A percentile compares a stretch with the other conserved stretches of the same genome.
phyloP scores from a whole-genome alignment of 1,140 invertebrate species.

The Campodea augens region DNA sequence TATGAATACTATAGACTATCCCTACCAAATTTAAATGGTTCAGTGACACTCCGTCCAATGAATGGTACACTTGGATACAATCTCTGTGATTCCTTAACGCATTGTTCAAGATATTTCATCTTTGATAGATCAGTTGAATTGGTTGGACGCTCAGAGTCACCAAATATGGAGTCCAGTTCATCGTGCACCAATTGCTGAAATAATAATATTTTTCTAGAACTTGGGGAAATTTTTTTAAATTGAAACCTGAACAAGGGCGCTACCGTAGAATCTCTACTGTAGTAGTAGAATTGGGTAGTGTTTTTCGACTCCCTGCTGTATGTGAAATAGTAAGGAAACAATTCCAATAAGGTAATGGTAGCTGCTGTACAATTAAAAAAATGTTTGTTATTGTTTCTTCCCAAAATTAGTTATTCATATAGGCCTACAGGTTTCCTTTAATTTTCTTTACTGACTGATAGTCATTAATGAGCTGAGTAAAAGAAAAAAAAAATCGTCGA shows the following conservation, averaged over 20 bases:
- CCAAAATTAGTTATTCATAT: too few relatives aligned
- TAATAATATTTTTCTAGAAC: constrained; percentile 6
- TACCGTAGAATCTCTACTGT: constrained; percentile 49
- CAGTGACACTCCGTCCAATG: too few relatives aligned
- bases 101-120: constrained; percentile 25
- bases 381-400: too few relatives aligned
- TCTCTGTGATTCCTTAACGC: constrained; percentile 20
- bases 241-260: constrained; percentile 36
- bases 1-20: too few relatives aligned
- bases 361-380: too few relatives aligned
- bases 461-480: too few relatives aligned
- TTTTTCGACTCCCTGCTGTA: not conserved
- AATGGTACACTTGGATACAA: constrained; percentile 28
- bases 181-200: constrained; percentile 33
- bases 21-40: too few relatives aligned
- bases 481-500: too few relatives aligned
- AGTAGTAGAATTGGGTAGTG: constrained; percentile 8
- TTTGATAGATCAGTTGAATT: constrained; percentile 24
- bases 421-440: too few relatives aligned
- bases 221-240: constrained; percentile 16
- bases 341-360: too few relatives aligned
- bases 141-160: constrained; percentile 15
- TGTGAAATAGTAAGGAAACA: too few relatives aligned
- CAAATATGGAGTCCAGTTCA: constrained; percentile 33
- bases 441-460: too few relatives aligned